Evolutionary conservation across 2,888 invertebrate species (phyloP).

Genomic region (Brenthis daphne): DNA sequence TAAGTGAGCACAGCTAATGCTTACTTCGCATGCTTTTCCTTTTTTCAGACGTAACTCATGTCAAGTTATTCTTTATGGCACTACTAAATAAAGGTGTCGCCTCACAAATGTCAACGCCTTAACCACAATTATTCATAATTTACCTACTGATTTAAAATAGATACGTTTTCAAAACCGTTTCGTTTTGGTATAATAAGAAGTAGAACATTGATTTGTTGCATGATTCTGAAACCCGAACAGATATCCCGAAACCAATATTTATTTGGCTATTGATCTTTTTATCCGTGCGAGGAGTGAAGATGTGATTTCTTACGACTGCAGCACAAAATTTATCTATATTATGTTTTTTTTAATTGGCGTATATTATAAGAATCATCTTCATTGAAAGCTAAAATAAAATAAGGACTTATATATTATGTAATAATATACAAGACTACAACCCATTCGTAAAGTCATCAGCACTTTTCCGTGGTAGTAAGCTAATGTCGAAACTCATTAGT

Average conservation of each 20-base stretch:
- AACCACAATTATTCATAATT: slow-evolving; percentile 47
- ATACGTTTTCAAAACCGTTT: not conserved
- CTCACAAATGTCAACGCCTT: slow-evolving; percentile 59
- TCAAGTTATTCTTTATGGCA: slow-evolving; percentile 58
- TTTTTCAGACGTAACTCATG: slow-evolving; percentile 51
- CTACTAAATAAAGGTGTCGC: slow-evolving; percentile 58
- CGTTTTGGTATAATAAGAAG: too few species aligned
- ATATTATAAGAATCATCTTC: not conserved
- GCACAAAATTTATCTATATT: too few species aligned
- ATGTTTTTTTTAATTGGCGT: too few species aligned
- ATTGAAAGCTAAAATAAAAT: slow-evolving; percentile 12
- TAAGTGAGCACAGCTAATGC: not conserved
- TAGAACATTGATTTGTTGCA: too few species aligned
- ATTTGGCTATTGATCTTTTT: too few species aligned
- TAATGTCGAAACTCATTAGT: slow-evolving; percentile 81
- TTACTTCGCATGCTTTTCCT: not conserved
- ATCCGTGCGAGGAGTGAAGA: too few species aligned
- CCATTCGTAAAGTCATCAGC: slow-evolving; percentile 63
- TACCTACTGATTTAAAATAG: slow-evolving; percentile 39
- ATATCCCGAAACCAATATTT: too few species aligned
- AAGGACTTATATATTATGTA: too few species aligned
- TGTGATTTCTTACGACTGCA: too few species aligned
- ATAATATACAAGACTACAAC: slow-evolving; percentile 41
- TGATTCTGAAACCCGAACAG: too few species aligned
- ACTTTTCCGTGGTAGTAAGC: slow-evolving; percentile 64